Evolutionary conservation across 1,140 invertebrate genomes (phyloP), one percentile per base, ranked within the genome.

Genomic region (Drosophila nigrodunni): DNA sequence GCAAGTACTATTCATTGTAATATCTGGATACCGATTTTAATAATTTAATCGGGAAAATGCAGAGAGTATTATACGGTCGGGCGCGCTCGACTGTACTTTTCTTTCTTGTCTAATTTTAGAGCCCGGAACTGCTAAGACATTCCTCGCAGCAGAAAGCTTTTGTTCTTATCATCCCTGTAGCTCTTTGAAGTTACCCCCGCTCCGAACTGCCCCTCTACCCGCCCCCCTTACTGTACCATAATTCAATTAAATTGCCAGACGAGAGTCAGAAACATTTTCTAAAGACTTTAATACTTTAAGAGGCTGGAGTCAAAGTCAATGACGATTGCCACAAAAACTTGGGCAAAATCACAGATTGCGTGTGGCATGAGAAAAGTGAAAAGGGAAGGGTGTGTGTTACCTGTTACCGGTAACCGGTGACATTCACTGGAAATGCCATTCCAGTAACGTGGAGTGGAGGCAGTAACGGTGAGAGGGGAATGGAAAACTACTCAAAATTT

Each of bases 161-260:
- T 87, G 80, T 87, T 88, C 83, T 82, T 80, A 87, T 83, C 83
- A 83, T 35, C 54, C 50, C 50, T 21, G 83, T 46, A 70, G 70
- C 77, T 77, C 83, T 88, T 88, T 88, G 83, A 88, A 80, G 83
- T 88, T 70, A 60, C 77, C 68, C 15, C 8, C 54, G 21, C 3
- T 4, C 25, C 25, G 25, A 30, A 30, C 54, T 37, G 39, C 37
- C 7, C 35, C 39, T 30, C n/a, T 11, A 1, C 9, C 25, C 35
- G 55, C 21, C 37, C 68, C 68, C 50, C 69, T 5, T 30, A 5
- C 18, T 21, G 50, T 47, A 67, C 70, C 74, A 83, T 88, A 80
- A 89, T 88, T 88, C 85, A 88, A 88, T 88, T 88, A 88, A 88
- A 88, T 75, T 88, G 83, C 70, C 85, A 88, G 77, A 37, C 11